Evolutionary conservation across 2,888 invertebrate genomes (phyloP), one percentile per base, ranked within the genome.

Genomic region (Acholoe squamosa): DNA sequence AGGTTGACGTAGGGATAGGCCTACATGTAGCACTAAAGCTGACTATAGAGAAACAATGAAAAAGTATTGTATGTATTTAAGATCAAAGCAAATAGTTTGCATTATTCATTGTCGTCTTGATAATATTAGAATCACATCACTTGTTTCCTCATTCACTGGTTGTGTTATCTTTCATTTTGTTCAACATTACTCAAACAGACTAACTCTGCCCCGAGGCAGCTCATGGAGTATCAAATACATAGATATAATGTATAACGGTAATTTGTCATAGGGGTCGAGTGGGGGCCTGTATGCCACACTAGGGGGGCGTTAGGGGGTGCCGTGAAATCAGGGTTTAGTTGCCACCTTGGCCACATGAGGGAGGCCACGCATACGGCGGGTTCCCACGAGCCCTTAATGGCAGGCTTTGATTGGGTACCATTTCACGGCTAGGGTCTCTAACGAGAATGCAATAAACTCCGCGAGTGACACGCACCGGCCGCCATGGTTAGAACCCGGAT

Each of bases 361-460:
- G 76, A 19, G 25, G 16, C 76, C 28, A 16, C 76, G 76, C 80
- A 16, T 12, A 43, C 1, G 80, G 80, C 43, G 80, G 28, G 80
- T 80, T 80, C 80, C 80, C 80, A 80, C 80, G 43, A 43, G 43
- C 80, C 43, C 80, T 80, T 80, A 80, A 76, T 76, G 76, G 31
- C 76, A 10, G 76, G n/a, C 34, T 43, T 43, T 80, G 80, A 80
- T 80, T 43, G 80, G n/a, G 80, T 43, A 19, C 80, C 80, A 80
- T 80, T 80, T 80, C 43, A 80, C 80, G 80, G 71, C 12, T 25
- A 28, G 25, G 28, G 71, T 16, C 43, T 34, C 80, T 80, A 80
- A 80, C 80, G 80, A 80, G 80, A 76, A 76, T 76, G 76, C 76
- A 76, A 76, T 76, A 76, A 76, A 31, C 76, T 14, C 76, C n/a